Conservation (phyloP, 2,797 vertebrate species). For the Pogonophryne albipinna region DNA sequence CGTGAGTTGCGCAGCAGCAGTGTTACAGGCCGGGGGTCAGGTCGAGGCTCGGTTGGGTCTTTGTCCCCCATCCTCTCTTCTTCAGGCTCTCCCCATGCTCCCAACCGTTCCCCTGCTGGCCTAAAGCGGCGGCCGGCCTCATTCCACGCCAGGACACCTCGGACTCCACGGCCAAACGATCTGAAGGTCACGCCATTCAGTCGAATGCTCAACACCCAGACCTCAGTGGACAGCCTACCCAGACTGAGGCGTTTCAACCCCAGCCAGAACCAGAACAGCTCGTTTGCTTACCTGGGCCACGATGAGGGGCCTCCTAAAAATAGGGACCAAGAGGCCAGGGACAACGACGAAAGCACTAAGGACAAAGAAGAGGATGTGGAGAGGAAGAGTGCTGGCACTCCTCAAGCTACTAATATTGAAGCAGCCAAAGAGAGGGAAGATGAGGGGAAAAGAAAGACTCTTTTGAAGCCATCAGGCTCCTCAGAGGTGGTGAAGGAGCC, state of each 20-base stretch:
- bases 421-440: slow-evolving; percentile 66
- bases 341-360: slow-evolving; percentile 50
- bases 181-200: slow-evolving; percentile 93
- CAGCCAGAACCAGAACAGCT: slow-evolving; percentile 91
- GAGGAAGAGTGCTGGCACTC: slow-evolving; percentile 44
- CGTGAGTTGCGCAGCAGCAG: slow-evolving; percentile 90
- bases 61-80: slow-evolving; percentile 86
- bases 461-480: slow-evolving; percentile 42
- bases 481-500: slow-evolving; percentile 92
- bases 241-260: slow-evolving; percentile 92
- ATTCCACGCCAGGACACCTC: slow-evolving; percentile 90
- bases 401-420: slow-evolving; percentile 46
- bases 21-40: slow-evolving; percentile 79
- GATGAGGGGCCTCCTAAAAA: slow-evolving; percentile 74
- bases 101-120: slow-evolving; percentile 89
- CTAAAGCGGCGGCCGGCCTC: slow-evolving; percentile 90
- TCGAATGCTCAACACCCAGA: slow-evolving; percentile 93
- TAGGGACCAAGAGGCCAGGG: slow-evolving; percentile 68
- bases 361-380: slow-evolving; percentile 36
- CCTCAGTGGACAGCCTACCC: slow-evolving; percentile 96
- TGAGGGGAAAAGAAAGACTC: slow-evolving; percentile 62
- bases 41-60: slow-evolving; percentile 86
- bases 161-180: slow-evolving; percentile 93
- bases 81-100: slow-evolving; percentile 87
- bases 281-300: slow-evolving; percentile 92